phyloP scores from a whole-genome alignment of 2,888 invertebrate species.

The Cheiracanthium punctorium region DNA sequence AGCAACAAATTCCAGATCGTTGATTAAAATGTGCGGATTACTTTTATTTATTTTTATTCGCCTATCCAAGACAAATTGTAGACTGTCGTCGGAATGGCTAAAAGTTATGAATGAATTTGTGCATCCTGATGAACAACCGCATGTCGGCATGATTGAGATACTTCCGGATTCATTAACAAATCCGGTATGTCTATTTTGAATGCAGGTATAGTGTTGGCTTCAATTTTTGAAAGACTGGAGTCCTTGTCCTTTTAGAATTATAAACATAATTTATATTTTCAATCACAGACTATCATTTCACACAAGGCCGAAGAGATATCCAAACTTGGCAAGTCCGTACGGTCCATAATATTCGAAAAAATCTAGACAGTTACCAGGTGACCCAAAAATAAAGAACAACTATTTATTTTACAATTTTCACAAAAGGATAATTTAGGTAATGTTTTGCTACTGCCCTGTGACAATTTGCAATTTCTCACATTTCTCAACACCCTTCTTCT shows the following conservation, averaged over 20 bases:
- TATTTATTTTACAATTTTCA: too few species aligned
- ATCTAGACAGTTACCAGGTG: not conserved
- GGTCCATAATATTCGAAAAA: not conserved
- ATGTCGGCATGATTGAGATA: constrained; percentile 42
- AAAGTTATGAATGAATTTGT: constrained; percentile 58
- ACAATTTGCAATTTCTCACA: too few species aligned
- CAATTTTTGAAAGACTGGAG: constrained; percentile 57
- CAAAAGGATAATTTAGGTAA: too few species aligned
- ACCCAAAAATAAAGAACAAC: too few species aligned
- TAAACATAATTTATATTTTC: constrained; percentile 39
- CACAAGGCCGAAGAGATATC: constrained; percentile 39
- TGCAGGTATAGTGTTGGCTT: constrained; percentile 35
- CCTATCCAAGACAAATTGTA: constrained; percentile 32
- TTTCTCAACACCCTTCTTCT: too few species aligned
- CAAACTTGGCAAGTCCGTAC: constrained; percentile 26
- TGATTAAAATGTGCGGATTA: constrained; percentile 44
- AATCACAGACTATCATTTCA: constrained; percentile 57
- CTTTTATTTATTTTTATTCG: not conserved
- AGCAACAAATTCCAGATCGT: not conserved
- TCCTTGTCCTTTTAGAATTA: constrained; percentile 25
- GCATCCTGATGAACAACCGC: constrained; percentile 48
- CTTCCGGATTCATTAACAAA: constrained; percentile 17
- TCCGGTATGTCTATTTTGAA: constrained; percentile 3
- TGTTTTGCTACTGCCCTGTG: too few species aligned
- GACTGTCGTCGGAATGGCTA: not conserved